phyloP scores from a whole-genome alignment of 2,888 invertebrate species.

The Psylliodes chrysocephalus region DNA sequence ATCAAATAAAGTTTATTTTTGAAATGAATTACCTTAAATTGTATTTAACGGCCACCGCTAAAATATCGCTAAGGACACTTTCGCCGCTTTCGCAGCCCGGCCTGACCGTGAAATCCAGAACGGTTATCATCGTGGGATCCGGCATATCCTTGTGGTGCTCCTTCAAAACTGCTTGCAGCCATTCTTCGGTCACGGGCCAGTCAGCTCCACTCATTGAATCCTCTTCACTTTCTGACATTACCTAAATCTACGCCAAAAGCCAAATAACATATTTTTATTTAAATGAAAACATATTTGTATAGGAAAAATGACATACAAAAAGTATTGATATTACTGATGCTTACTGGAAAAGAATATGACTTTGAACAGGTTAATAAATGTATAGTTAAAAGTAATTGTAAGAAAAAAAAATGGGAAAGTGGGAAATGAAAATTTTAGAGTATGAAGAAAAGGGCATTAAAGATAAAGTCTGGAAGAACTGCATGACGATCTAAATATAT shows the following conservation, averaged over 20 bases:
- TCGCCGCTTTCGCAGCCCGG: slow-evolving; percentile 75
- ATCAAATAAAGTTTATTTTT: too few species aligned
- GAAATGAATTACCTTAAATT: slow-evolving; percentile 60
- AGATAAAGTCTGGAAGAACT: too few species aligned
- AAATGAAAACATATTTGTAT: too few species aligned
- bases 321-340: too few species aligned
- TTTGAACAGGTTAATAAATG: too few species aligned
- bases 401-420: too few species aligned
- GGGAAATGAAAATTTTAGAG: too few species aligned
- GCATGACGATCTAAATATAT: too few species aligned
- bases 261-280: background rate
- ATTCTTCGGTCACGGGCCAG: slow-evolving; percentile 69
- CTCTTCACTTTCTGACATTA: slow-evolving; percentile 69
- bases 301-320: too few species aligned
- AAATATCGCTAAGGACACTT: slow-evolving; percentile 80
- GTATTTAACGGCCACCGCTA: slow-evolving; percentile 79
- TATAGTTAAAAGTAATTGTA: too few species aligned
- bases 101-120: slow-evolving; percentile 67
- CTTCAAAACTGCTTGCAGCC: slow-evolving; percentile 67
- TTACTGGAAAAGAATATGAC: too few species aligned
- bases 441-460: too few species aligned
- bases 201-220: slow-evolving; percentile 64
- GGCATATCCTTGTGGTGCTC: slow-evolving; percentile 63
- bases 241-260: background rate
- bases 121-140: slow-evolving; percentile 57